Conservation (phyloP, 2,888 invertebrate genomes). For the Palloptera scutellata region DNA sequence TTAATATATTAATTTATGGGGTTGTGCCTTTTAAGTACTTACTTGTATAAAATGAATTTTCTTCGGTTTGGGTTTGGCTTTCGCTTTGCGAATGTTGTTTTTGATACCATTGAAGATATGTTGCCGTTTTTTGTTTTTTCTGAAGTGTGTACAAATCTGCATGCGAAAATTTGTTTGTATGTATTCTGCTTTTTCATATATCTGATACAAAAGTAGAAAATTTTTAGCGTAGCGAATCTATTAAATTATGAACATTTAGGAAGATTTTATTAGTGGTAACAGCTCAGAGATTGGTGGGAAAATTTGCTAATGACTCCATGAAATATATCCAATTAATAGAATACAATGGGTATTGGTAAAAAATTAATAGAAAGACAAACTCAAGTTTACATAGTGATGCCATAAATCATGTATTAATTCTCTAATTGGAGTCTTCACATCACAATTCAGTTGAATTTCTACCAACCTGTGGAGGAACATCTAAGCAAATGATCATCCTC, state of each 20-base stretch:
- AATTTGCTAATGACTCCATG: not conserved
- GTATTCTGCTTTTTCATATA: too few relatives aligned
- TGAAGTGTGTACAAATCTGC: not conserved
- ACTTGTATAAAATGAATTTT: not conserved
- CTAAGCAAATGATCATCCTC: too few relatives aligned
- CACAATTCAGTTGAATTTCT: too few relatives aligned
- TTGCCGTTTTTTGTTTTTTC: conserved; percentile 44
- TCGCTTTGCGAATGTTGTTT: not conserved
- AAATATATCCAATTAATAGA: too few relatives aligned
- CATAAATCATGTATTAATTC: too few relatives aligned
- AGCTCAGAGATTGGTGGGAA: not conserved
- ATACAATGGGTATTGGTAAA: too few relatives aligned
- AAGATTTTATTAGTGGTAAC: not conserved
- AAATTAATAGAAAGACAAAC: too few relatives aligned
- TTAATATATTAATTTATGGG: conserved; percentile 52
- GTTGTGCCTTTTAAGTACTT: conserved; percentile 44
- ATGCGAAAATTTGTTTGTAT: not conserved
- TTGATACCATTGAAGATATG: not conserved
- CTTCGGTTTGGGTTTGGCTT: not conserved
- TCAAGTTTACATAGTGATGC: too few relatives aligned
- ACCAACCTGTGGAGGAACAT: too few relatives aligned
- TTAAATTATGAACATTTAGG: conserved; percentile 15
- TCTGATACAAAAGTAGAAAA: too few relatives aligned
- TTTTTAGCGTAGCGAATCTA: conserved; percentile 16
- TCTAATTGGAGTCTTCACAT: too few relatives aligned